Evolutionary conservation across 2,888 invertebrate genomes (phyloP).

Genomic region (Acleris holmiana): DNA sequence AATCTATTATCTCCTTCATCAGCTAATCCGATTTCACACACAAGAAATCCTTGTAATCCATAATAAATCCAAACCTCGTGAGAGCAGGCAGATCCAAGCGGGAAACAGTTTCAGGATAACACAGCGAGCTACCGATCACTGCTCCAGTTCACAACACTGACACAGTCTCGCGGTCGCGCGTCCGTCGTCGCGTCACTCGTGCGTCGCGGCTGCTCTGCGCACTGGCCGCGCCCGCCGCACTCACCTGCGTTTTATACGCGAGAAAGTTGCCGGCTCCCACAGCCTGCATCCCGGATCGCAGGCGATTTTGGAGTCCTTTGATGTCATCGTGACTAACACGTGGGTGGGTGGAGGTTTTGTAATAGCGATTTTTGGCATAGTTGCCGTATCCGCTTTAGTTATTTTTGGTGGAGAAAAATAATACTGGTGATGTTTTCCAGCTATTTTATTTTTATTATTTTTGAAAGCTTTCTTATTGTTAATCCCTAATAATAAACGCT

Average conservation of each 20-base stretch:
- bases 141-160: constrained; percentile 77
- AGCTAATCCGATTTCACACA: constrained; percentile 7
- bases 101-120: constrained; percentile 79
- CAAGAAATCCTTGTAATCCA: constrained; percentile 10
- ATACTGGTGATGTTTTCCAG: no score
- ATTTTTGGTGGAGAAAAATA: no score
- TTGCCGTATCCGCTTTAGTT: not conserved
- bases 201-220: constrained; percentile 55
- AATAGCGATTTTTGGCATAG: constrained; percentile 22
- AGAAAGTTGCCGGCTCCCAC: constrained; percentile 72
- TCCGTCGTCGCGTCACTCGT: constrained; percentile 51
- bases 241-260: constrained; percentile 75
- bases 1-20: no score
- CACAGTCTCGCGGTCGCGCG: constrained; percentile 69
- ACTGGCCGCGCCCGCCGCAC: constrained; percentile 77
- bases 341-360: constrained; percentile 43
- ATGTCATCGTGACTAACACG: constrained; percentile 58
- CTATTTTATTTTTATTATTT: no score
- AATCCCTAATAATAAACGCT: no score
- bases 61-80: constrained; percentile 36
- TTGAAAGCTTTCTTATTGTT: no score
- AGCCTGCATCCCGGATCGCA: constrained; percentile 75
- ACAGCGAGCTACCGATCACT: constrained; percentile 77
- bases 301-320: constrained; percentile 74
- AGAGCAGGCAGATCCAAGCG: constrained; percentile 30